A percentile compares a stretch with the other conserved stretches of the same genome.
phyloP scores from a whole-genome alignment of 2,797 vertebrate species.

The Argyrosomus regius region DNA sequence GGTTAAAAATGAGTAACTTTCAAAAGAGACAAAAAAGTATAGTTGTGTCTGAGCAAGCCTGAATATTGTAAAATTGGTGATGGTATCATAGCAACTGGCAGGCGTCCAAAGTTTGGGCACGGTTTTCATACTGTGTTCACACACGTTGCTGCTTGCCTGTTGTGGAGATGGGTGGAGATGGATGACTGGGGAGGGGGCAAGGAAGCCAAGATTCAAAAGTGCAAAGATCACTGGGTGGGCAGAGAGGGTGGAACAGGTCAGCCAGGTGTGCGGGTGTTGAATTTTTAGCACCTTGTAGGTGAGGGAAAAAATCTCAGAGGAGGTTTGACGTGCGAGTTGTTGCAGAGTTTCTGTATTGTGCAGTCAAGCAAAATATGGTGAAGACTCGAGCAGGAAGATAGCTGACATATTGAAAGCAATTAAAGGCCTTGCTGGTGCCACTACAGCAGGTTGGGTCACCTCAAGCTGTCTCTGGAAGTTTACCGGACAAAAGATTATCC shows the following conservation, averaged over 20 bases:
- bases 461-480: constrained; percentile 4
- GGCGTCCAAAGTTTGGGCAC: constrained; percentile 47
- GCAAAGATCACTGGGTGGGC: constrained; percentile 11
- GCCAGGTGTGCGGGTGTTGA: constrained; percentile 35
- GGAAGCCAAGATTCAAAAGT: constrained; percentile 25
- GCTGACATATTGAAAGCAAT: constrained; percentile 36
- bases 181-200: background rate
- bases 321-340: constrained; percentile 24
- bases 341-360: constrained; percentile 25
- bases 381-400: constrained; percentile 8
- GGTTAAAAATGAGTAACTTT: constrained; percentile 23
- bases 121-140: constrained; percentile 30
- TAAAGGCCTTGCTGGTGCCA: constrained; percentile 27
- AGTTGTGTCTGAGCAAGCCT: constrained; percentile 23
- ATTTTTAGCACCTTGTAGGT: constrained; percentile 34
- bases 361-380: constrained; percentile 28
- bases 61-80: constrained; percentile 43
- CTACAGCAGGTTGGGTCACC: background rate
- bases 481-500: background rate
- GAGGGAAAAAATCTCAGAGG: constrained; percentile 36
- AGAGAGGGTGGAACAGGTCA: constrained; percentile 21
- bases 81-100: constrained; percentile 70
- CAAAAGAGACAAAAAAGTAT: constrained; percentile 22
- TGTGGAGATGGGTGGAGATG: constrained; percentile 29
- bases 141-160: constrained; percentile 19